Conservation (phyloP, 92 coral and sea anemone genomes). For the Phenganax stokvisi region DNA sequence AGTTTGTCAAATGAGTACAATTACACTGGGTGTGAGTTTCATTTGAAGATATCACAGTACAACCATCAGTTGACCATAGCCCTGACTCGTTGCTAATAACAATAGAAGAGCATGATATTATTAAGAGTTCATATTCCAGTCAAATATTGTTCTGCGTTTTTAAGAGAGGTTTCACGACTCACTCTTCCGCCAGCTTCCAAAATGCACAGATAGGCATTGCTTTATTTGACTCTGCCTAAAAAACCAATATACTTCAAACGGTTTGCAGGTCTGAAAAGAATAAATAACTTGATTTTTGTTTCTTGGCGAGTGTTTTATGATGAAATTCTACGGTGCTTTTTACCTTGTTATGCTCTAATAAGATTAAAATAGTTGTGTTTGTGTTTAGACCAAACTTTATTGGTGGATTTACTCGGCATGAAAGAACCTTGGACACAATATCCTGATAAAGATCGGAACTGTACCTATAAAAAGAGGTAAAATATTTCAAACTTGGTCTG, state of each 20-base stretch:
- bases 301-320: background rate
- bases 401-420: conserved; percentile 38
- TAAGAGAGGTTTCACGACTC: background rate
- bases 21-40: conserved; percentile 26
- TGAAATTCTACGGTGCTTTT: background rate
- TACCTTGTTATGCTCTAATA: conserved; percentile 28
- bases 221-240: conserved; percentile 11
- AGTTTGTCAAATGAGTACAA: conserved; percentile 35
- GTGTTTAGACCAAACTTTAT: conserved; percentile 31
- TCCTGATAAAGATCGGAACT: conserved; percentile 13
- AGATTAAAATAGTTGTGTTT: conserved; percentile 16
- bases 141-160: no score
- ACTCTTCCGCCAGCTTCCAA: conserved; percentile 35
- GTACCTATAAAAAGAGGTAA: conserved; percentile 6
- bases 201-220: conserved; percentile 29
- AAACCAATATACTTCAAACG: background rate
- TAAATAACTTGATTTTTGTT: background rate
- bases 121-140: background rate
- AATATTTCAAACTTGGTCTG: background rate
- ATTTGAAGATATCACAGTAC: conserved; percentile 23
- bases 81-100: conserved; percentile 16
- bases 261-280: background rate
- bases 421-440: conserved; percentile 23
- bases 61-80: conserved; percentile 36
- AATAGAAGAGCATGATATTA: background rate